These are phyloP conservation scores for Enteromius paludinosus DNA, from an alignment of 2,797 vertebrate species.

Conservation along the genomic window DNA sequence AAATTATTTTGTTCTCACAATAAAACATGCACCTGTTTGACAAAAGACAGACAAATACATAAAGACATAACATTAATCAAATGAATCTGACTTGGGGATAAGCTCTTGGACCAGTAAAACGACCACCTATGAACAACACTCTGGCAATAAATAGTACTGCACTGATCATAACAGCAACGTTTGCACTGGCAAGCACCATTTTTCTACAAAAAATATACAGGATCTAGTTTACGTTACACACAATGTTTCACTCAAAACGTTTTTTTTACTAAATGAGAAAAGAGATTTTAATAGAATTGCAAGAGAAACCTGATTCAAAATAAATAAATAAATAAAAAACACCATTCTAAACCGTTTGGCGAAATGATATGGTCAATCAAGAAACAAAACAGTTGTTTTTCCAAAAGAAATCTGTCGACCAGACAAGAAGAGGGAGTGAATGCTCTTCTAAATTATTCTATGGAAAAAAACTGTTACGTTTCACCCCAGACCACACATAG, in stretches of 20 bases:
- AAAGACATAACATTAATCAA: neutral
- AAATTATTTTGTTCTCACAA: neutral
- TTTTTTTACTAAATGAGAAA: neutral
- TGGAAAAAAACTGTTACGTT: constrained; percentile 3
- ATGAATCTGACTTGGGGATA: neutral
- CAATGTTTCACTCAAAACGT: neutral
- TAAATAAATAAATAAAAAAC: neutral
- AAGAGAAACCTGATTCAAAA: neutral
- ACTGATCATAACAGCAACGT: neutral
- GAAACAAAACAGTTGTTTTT: neutral
- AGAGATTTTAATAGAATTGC: neutral
- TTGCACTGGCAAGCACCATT: neutral
- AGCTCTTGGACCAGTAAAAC: neutral
- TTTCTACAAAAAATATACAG: neutral
- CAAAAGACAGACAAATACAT: constrained; percentile 5
- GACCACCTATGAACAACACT: neutral
- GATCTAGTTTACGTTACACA: neutral
- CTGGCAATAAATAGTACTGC: neutral
- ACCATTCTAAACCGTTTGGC: neutral
- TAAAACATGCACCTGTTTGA: constrained; percentile 3
- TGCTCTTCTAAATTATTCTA: constrained; percentile 22
- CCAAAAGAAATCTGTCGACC: constrained; percentile 7
- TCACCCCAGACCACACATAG: constrained; percentile 28
- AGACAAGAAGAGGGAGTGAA: neutral
- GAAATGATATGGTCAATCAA: neutral